Evolutionary conservation across 2,888 invertebrate species (phyloP).

Genomic region (Meta bourneti): DNA sequence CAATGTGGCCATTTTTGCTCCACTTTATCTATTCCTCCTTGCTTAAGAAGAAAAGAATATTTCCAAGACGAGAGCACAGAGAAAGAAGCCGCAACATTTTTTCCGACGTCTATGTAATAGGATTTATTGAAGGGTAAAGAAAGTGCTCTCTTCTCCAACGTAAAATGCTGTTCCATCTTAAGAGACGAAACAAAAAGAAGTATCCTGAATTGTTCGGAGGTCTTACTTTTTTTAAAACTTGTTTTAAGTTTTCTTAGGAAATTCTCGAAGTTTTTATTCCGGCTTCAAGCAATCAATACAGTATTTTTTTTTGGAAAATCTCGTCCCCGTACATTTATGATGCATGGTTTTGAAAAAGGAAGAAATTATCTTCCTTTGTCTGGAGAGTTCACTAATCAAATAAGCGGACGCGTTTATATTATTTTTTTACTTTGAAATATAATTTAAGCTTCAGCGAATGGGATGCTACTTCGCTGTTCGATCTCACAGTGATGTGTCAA

Average conservation of each 20-base stretch:
- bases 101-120: constrained; percentile 23
- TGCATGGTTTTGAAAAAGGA: neutral
- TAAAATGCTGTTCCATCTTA: neutral
- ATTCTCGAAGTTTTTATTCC: neutral
- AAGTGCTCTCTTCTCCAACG: constrained; percentile 1
- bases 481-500: too few relatives aligned
- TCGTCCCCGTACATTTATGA: neutral
- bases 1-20: constrained; percentile 51
- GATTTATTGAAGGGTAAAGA: constrained; percentile 28
- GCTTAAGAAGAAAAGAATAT: constrained; percentile 4
- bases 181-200: neutral
- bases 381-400: neutral
- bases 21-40: constrained; percentile 26
- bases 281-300: neutral
- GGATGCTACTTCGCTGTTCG: too few relatives aligned
- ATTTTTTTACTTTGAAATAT: too few relatives aligned
- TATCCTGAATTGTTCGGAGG: neutral
- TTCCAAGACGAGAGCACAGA: neutral
- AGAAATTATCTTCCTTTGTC: neutral
- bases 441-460: too few relatives aligned
- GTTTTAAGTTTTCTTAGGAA: neutral
- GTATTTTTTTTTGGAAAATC: neutral
- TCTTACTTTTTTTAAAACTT: constrained; percentile 3
- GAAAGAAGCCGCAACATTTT: constrained; percentile 8
- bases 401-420: neutral